phyloP scores from a whole-genome alignment of 2,888 invertebrate genomes.

The Drosophila tanythrix region DNA sequence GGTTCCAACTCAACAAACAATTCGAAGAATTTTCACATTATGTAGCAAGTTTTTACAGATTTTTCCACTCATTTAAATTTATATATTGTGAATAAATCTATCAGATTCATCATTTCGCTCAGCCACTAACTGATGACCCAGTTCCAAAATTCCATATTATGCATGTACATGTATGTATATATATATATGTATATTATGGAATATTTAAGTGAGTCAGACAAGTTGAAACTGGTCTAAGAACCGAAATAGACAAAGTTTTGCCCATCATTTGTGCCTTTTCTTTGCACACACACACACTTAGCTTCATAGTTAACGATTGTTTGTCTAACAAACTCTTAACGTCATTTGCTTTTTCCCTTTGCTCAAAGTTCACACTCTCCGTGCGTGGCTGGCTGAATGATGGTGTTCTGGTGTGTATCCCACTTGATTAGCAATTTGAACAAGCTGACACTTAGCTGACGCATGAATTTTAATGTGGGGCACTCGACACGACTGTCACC shows the following conservation, averaged over 20 bases:
- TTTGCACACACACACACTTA: slow-evolving; percentile 5
- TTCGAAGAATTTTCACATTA: neutral
- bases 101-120: neutral
- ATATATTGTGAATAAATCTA: slow-evolving; percentile 6
- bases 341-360: slow-evolving; percentile 39
- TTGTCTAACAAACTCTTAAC: slow-evolving; percentile 62
- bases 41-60: neutral
- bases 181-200: neutral
- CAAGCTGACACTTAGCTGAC: slow-evolving; percentile 73
- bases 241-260: slow-evolving; percentile 45
- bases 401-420: slow-evolving; percentile 4
- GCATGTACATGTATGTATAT: neutral
- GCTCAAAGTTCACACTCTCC: slow-evolving; percentile 14
- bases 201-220: slow-evolving; percentile 29
- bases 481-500: slow-evolving; percentile 26
- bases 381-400: slow-evolving; percentile 3
- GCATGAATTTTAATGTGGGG: slow-evolving; percentile 60
- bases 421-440: slow-evolving; percentile 72
- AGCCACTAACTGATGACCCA: slow-evolving; percentile 56
- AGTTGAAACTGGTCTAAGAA: slow-evolving; percentile 29
- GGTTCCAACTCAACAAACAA: neutral
- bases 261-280: slow-evolving; percentile 28
- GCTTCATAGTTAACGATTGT: slow-evolving; percentile 46
- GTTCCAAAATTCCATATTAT: slow-evolving; percentile 17
- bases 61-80: slow-evolving; percentile 1